Conservation (phyloP, 1,140 invertebrate genomes). For the Solenopsis fugax region DNA sequence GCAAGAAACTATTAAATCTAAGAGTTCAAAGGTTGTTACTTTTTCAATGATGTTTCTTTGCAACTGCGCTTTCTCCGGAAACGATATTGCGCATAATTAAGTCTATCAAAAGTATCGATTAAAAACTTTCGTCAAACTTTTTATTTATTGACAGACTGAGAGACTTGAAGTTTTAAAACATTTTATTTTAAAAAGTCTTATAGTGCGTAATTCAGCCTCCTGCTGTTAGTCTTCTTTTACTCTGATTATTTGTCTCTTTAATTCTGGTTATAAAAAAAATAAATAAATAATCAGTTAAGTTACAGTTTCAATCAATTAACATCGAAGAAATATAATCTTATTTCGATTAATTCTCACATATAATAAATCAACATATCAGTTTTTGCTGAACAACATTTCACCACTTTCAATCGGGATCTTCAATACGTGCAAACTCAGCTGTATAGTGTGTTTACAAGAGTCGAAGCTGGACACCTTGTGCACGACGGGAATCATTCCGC, state of each 20-base stretch:
- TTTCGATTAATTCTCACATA: neutral
- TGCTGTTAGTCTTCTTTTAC: neutral
- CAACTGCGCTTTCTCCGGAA: conserved; percentile 47
- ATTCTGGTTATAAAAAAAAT: neutral
- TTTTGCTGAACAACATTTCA: conserved; percentile 6
- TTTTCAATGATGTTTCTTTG: conserved; percentile 3
- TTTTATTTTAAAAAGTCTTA: neutral
- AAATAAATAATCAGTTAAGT: neutral
- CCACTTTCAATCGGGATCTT: neutral
- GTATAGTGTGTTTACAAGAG: conserved; percentile 25
- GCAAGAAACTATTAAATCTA: conserved; percentile 33
- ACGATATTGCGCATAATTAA: conserved; percentile 41
- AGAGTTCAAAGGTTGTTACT: conserved; percentile 37
- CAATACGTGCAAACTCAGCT: neutral
- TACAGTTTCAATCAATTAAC: neutral
- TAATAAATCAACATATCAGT: neutral
- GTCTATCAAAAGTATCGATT: conserved; percentile 7
- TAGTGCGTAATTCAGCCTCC: neutral
- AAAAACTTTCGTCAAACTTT: conserved; percentile 1
- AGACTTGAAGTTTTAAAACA: neutral
- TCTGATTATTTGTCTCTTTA: neutral
- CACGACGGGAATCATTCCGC: conserved; percentile 26
- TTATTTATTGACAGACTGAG: neutral
- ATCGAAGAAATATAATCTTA: neutral
- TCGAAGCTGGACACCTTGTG: conserved; percentile 35